These are phyloP conservation scores for Sinelater perroti DNA, from an alignment of 2,888 invertebrate genomes.

Conservation along the genomic window DNA sequence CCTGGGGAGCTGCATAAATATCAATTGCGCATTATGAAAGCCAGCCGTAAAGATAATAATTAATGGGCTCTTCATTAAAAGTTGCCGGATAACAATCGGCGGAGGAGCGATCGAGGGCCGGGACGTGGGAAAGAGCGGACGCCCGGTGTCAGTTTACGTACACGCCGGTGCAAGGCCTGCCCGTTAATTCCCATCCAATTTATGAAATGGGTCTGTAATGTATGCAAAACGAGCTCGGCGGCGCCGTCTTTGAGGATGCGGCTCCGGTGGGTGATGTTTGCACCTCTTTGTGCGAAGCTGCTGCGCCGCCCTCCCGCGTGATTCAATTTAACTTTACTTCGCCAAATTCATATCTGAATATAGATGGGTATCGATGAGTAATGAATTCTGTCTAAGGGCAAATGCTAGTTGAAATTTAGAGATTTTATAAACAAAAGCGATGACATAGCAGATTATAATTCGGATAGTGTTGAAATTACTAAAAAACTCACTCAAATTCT, in stretches of 20 bases:
- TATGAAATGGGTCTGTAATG: slow-evolving; percentile 46
- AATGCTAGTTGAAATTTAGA: no score
- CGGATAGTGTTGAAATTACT: no score
- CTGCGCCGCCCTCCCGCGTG: slow-evolving; percentile 35
- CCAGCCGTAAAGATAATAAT: slow-evolving; percentile 29
- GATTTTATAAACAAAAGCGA: no score
- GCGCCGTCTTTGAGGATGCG: slow-evolving; percentile 33
- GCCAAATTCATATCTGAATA: no score
- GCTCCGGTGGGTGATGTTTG: slow-evolving; percentile 22
- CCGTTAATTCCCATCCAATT: slow-evolving; percentile 44
- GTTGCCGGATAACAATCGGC: slow-evolving; percentile 16
- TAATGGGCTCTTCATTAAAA: slow-evolving; percentile 25
- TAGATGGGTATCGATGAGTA: no score
- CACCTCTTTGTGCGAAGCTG: slow-evolving; percentile 24
- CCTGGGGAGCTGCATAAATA: slow-evolving; percentile 18
- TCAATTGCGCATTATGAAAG: slow-evolving; percentile 27
- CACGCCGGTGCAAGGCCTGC: slow-evolving; percentile 39
- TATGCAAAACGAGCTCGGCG: slow-evolving; percentile 44
- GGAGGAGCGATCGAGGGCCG: slow-evolving; percentile 29
- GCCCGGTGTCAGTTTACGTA: slow-evolving; percentile 48
- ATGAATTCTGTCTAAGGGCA: no score
- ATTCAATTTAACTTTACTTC: slow-evolving; percentile 29
- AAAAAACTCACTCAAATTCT: no score
- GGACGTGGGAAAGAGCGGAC: slow-evolving; percentile 38
- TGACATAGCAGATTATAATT: no score